Evolutionary conservation across 2,113 vertebrate genomes (phyloP).

Genomic region (Rana temporaria): DNA sequence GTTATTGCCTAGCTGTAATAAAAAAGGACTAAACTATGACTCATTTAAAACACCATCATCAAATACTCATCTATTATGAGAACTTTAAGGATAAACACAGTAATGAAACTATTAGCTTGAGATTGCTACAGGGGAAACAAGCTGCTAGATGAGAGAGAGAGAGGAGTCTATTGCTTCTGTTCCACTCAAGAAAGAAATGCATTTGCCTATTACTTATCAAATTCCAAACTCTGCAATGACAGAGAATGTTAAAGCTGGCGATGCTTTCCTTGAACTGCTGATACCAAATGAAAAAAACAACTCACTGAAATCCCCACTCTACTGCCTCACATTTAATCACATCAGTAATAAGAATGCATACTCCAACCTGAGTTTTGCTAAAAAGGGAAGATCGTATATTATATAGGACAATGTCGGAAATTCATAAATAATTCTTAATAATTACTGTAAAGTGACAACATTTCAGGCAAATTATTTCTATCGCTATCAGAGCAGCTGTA

Average conservation of each 20-base stretch:
- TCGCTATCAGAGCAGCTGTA: neutral
- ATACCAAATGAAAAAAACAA: neutral
- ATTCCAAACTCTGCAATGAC: neutral
- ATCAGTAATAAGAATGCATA: constrained; percentile 3
- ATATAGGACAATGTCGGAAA: neutral
- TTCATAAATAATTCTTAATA: constrained; percentile 7
- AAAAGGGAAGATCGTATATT: neutral
- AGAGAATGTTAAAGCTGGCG: neutral
- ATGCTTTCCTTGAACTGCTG: constrained; percentile 13
- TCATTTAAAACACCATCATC: constrained; percentile 37
- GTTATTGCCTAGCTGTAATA: constrained; percentile 10
- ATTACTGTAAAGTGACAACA: neutral
- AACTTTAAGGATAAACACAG: constrained; percentile 46
- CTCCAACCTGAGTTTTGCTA: neutral
- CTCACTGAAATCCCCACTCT: neutral
- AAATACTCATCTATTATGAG: constrained; percentile 14
- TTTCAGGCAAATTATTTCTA: neutral
- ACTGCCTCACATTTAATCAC: constrained; percentile 1
- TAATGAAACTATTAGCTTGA: constrained; percentile 42
- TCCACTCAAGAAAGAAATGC: neutral
- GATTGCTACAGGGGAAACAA: constrained; percentile 13
- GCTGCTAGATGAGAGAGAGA: neutral
- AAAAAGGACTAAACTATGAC: constrained; percentile 11
- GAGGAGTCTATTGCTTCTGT: neutral
- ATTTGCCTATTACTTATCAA: constrained; percentile 5